Conservation (phyloP, 2,797 vertebrate species). For the Alcedo quadribrachys region DNA sequence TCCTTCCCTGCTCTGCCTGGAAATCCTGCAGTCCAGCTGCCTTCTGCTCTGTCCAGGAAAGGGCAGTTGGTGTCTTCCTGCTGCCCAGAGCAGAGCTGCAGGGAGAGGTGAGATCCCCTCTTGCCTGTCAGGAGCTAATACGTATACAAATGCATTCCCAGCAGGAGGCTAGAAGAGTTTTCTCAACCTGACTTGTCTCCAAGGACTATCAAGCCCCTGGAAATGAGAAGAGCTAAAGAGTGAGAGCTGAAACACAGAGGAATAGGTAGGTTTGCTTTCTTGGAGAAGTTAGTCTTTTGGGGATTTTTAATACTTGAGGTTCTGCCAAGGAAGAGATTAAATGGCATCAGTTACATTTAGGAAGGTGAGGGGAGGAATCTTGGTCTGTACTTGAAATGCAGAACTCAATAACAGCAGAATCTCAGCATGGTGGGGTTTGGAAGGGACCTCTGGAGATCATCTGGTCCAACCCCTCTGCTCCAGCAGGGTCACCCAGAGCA, state of each 20-base stretch:
- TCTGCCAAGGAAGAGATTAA: background rate
- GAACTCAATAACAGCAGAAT: background rate
- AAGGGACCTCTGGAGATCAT: background rate
- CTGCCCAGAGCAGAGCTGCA: no score
- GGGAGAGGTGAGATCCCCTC: background rate
- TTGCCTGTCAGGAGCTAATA: background rate
- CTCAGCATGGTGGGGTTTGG: background rate
- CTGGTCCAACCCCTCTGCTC: background rate
- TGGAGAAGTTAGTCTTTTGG: background rate
- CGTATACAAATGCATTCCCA: rapidly evolving
- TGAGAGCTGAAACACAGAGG: background rate
- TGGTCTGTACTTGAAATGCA: background rate
- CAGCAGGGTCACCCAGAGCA: background rate
- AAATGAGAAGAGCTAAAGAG: background rate
- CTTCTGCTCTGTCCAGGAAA: background rate
- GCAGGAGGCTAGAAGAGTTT: background rate
- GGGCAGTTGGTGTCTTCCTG: rapidly evolving
- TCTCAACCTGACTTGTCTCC: background rate
- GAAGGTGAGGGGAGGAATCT: background rate
- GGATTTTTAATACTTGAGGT: background rate
- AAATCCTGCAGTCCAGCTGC: background rate
- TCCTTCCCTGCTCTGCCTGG: background rate
- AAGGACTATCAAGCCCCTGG: background rate
- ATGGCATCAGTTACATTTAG: background rate
- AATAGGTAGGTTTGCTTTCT: background rate